These are phyloP conservation scores for Fulmarus glacialis DNA, from an alignment of 2,113 vertebrate genomes.

Conservation along the genomic window DNA sequence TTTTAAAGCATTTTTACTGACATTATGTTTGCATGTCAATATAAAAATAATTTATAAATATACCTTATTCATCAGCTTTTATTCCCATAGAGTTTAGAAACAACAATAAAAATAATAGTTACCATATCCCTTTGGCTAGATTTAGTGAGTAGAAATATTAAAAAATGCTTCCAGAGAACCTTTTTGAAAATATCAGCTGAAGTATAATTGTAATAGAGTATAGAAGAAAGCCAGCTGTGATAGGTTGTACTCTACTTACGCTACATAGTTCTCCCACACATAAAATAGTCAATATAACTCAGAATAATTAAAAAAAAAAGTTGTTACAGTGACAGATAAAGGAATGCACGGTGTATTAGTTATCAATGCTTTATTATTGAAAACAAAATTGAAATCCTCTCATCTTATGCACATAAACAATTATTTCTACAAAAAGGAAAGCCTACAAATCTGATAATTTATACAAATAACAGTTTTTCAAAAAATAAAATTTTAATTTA, in stretches of 20 bases:
- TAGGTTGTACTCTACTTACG: background rate
- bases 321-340: background rate
- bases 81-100: background rate
- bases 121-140: background rate
- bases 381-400: conserved; percentile 85
- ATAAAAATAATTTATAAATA: background rate
- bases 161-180: background rate
- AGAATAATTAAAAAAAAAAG: background rate
- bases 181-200: background rate
- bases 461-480: conserved; percentile 94
- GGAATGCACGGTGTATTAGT: conserved; percentile 62
- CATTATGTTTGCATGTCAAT: background rate
- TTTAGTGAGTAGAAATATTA: background rate
- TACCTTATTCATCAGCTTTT: background rate
- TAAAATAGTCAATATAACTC: background rate
- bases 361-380: conserved; percentile 91
- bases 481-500: conserved; percentile 99
- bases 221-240: background rate
- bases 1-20: background rate
- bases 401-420: conserved; percentile 89
- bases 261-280: background rate
- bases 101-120: background rate
- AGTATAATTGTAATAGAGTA: background rate
- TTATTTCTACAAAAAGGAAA: conserved; percentile 91
- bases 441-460: conserved; percentile 97